These are phyloP conservation scores for Cyclophora punctaria DNA, from an alignment of 2,888 invertebrate genomes.

Conservation along the genomic window DNA sequence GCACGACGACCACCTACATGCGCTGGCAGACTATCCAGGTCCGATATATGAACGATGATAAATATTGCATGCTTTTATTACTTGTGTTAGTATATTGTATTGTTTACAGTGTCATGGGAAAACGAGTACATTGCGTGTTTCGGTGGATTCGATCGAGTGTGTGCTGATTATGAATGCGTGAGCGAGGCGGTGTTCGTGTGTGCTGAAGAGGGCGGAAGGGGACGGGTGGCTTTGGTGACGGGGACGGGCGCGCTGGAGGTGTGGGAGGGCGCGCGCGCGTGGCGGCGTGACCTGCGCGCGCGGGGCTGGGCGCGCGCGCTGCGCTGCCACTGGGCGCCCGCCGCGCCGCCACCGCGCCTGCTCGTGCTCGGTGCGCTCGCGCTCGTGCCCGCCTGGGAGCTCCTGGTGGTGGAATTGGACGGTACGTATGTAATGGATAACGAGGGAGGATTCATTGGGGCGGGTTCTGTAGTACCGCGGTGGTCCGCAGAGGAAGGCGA, in stretches of 20 bases:
- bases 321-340: conserved; percentile 29
- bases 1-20: conserved; percentile 2
- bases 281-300: conserved; percentile 9
- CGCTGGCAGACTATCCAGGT: not conserved
- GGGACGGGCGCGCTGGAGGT: conserved; percentile 9
- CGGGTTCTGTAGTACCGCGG: conserved; percentile 38
- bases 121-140: not conserved
- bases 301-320: conserved; percentile 12
- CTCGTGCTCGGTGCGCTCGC: conserved; percentile 43
- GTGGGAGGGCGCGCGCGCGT: conserved; percentile 17
- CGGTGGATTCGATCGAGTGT: not conserved
- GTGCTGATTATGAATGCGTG: conserved; percentile 24
- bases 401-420: conserved; percentile 32
- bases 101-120: not conserved
- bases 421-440: conserved; percentile 24
- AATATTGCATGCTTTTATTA: not conserved
- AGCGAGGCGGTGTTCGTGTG: conserved; percentile 5
- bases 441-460: conserved; percentile 22
- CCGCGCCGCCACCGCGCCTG: conserved; percentile 30
- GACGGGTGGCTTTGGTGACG: conserved; percentile 10
- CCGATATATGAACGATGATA: too few species aligned
- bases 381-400: conserved; percentile 42
- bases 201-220: conserved; percentile 10
- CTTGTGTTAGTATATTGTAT: not conserved
- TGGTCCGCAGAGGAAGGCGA: conserved; percentile 22